phyloP scores from a whole-genome alignment of 2,888 invertebrate species.

The Macroteleia sp. region DNA sequence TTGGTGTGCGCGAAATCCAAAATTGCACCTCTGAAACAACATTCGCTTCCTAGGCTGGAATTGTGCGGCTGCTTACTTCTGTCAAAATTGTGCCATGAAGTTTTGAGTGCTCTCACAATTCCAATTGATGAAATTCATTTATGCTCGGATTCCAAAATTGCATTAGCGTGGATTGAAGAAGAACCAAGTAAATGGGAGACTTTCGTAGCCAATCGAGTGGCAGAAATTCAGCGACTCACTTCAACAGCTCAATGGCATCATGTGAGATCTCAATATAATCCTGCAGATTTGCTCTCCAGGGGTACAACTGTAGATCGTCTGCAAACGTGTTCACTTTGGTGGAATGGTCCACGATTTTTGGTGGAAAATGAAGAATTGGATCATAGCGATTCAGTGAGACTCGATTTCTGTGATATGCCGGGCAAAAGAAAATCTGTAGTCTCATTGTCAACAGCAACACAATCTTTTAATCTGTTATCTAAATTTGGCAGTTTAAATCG shows the following conservation, averaged over 20 bases:
- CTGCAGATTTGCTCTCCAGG: constrained; percentile 47
- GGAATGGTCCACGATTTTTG: not conserved
- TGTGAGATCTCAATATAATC: constrained; percentile 62
- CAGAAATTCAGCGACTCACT: not conserved
- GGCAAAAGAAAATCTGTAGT: too few species aligned
- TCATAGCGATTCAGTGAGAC: too few species aligned
- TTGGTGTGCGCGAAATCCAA: constrained; percentile 55
- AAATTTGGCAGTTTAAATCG: too few species aligned
- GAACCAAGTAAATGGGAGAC: constrained; percentile 6
- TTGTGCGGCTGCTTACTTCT: constrained; percentile 14
- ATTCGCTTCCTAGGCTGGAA: constrained; percentile 41
- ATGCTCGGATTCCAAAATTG: constrained; percentile 45
- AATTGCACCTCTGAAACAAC: constrained; percentile 53
- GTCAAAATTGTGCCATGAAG: constrained; percentile 27
- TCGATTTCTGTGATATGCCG: too few species aligned
- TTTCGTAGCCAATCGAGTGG: constrained; percentile 34
- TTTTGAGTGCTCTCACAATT: constrained; percentile 15
- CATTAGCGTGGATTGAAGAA: constrained; percentile 34
- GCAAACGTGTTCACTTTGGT: not conserved
- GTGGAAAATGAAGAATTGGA: too few species aligned
- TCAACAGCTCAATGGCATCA: constrained; percentile 56
- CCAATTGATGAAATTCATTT: constrained; percentile 1
- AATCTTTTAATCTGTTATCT: too few species aligned
- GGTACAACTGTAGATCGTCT: too few species aligned
- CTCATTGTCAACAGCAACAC: too few species aligned